These are phyloP conservation scores for Pteria penguin DNA, from an alignment of 2,888 invertebrate genomes.

Conservation along the genomic window DNA sequence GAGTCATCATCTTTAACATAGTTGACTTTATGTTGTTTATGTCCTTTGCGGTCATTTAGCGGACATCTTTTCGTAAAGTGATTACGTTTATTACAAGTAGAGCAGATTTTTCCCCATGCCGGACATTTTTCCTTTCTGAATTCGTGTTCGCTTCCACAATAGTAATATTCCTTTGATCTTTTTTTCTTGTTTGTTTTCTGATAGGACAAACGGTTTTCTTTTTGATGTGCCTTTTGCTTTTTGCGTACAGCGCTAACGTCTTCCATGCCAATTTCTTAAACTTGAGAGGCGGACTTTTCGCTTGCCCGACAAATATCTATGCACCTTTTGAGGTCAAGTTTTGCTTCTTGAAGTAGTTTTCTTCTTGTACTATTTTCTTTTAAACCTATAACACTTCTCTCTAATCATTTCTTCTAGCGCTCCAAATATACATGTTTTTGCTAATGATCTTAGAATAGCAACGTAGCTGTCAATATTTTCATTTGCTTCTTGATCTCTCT, in stretches of 20 bases:
- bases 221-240: background rate
- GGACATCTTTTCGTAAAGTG: too few relatives aligned
- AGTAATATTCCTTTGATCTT: constrained; percentile 10
- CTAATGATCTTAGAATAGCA: constrained; percentile 1
- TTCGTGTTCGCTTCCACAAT: constrained; percentile 10
- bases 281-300: constrained; percentile 13
- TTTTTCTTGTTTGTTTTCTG: background rate
- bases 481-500: constrained; percentile 30
- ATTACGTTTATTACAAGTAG: constrained; percentile 14
- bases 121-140: constrained; percentile 14
- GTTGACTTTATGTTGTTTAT: too few relatives aligned
- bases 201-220: background rate
- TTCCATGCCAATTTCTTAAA: constrained; percentile 3
- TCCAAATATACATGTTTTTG: constrained; percentile 28
- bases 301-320: constrained; percentile 16
- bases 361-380: background rate
- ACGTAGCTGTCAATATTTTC: constrained; percentile 30
- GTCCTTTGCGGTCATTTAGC: too few relatives aligned
- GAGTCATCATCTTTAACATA: background rate
- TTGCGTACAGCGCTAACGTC: constrained; percentile 19
- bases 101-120: constrained; percentile 23
- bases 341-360: constrained; percentile 9
- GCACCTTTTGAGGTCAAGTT: background rate
- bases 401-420: constrained; percentile 9
- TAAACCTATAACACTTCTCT: constrained; percentile 14